Base-by-base conservation (phyloP, 2,113 vertebrate species). In the Centrocercus urophasianus region DNA sequence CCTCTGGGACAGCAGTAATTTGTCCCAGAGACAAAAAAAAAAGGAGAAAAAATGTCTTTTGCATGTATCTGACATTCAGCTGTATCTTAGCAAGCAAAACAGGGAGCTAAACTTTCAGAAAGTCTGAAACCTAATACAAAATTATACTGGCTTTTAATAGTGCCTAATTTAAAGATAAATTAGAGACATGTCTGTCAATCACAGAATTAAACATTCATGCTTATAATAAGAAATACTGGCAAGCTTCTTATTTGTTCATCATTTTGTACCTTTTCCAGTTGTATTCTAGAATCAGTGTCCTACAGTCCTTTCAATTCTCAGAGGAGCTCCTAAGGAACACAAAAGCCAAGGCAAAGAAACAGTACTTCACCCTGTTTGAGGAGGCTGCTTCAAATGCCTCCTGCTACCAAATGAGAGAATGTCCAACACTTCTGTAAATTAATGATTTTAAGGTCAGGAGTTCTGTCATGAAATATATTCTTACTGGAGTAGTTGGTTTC, bases 161-260 rank as follows among this genome's bases (percentile, higher is more conserved):
- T 72, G 32, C 52, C 50, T 80, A 60, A 76, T 77, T 85, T 93
- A 91, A 91, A 91, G 64, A 89, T 36, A 93, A 95, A 81, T 81
- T 20, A 38, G 47, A 88, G 88, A 52, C 69, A 38, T 83, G 80
- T 72, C 82, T 89, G 85, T 63, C 73, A 79, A 43, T 88, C 85
- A 52, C 50, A 16, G 52, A 32, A 80, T 95, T 89, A 96, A 93
- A 94, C 45, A 89, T 95, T 89, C 77, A 88, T 95, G 47, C 11
- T 52, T 89, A 11, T 91, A 88, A 83, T 89, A 93, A 95, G 79
- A 86, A 86, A 88, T 71, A 74, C 72, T 67, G 57, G 3, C 27
- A 93, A 97, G 82, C 64, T 93, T 93, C 90, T 96, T 90, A 94
- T 84, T 95, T 95, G 91, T 94, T 95, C 93, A 96, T 93, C 3